These are phyloP conservation scores for Ooceraea biroi DNA, from an alignment of 1,140 invertebrate species.

Conservation along the genomic window DNA sequence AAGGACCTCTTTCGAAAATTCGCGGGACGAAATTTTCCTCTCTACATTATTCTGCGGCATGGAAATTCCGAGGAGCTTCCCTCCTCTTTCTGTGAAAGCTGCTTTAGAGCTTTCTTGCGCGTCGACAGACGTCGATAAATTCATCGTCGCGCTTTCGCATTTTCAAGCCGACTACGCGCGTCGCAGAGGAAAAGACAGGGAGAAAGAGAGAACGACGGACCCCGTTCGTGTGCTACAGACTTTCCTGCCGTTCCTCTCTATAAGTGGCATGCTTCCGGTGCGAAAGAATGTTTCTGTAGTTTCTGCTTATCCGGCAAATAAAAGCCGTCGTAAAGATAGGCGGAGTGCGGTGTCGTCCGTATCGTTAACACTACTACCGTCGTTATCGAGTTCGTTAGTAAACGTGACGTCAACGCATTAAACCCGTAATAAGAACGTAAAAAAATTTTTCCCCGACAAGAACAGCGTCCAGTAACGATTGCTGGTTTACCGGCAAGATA, in stretches of 20 bases:
- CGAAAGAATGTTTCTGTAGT: conserved; percentile 62
- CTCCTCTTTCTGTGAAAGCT: not conserved
- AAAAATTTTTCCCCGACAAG: not conserved
- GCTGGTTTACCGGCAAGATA: conserved; percentile 35
- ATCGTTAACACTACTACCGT: conserved; percentile 40
- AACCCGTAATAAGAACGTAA: conserved; percentile 30
- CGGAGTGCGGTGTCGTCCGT: conserved; percentile 33
- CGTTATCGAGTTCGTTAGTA: conserved; percentile 52
- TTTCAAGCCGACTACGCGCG: conserved; percentile 24
- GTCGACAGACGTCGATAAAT: conserved; percentile 56
- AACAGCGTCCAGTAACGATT: conserved; percentile 13
- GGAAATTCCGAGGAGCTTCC: conserved; percentile 20
- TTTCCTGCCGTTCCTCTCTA: conserved; percentile 3
- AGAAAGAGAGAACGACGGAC: conserved; percentile 2
- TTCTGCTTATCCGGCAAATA: conserved; percentile 73
- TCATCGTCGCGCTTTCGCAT: conserved; percentile 60
- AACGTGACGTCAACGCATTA: conserved; percentile 52
- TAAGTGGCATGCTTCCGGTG: conserved; percentile 53
- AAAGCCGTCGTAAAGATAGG: conserved; percentile 67
- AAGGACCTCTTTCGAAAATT: not conserved
- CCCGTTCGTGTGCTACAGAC: not conserved
- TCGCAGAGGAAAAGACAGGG: conserved; percentile 12
- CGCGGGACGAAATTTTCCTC: not conserved
- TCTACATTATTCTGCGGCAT: not conserved
- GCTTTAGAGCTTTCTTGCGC: conserved; percentile 27